A percentile compares a stretch with the other conserved stretches of the same genome.
Conservation (phyloP, 2,888 invertebrate species). For the Parnassius orleans region DNA sequence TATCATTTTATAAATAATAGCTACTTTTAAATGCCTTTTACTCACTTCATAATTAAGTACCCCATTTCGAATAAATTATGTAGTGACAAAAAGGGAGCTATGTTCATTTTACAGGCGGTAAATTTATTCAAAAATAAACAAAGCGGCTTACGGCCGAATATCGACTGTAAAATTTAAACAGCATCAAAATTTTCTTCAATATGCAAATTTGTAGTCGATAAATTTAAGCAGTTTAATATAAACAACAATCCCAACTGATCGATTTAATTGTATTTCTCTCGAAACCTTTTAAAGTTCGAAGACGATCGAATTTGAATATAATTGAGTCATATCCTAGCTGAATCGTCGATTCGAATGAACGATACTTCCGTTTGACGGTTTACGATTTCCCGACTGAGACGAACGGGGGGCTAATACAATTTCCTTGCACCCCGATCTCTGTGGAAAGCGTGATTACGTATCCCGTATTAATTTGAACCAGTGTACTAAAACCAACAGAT, state of each 20-base stretch:
- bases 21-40: too few relatives aligned
- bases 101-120: too few relatives aligned
- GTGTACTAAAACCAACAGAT: not conserved
- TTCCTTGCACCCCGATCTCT: slow-evolving; percentile 51
- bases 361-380: slow-evolving; percentile 63
- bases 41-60: too few relatives aligned
- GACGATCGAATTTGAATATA: slow-evolving; percentile 12
- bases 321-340: slow-evolving; percentile 23
- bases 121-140: too few relatives aligned
- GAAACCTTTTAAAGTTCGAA: not conserved
- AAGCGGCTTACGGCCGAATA: too few relatives aligned
- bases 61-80: too few relatives aligned
- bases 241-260: not conserved
- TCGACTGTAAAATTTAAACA: too few relatives aligned
- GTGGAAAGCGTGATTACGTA: slow-evolving; percentile 52
- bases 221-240: too few relatives aligned
- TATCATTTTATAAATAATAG: too few relatives aligned
- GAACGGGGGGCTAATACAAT: slow-evolving; percentile 52
- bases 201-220: too few relatives aligned
- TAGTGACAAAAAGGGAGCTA: too few relatives aligned
- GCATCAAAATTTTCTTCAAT: too few relatives aligned
- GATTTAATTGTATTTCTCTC: not conserved
- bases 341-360: slow-evolving; percentile 45
- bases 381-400: slow-evolving; percentile 59
- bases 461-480: slow-evolving; percentile 54